These are phyloP conservation scores for Agrilus cyanescens DNA, from an alignment of 2,888 invertebrate species.

Conservation along the genomic window DNA sequence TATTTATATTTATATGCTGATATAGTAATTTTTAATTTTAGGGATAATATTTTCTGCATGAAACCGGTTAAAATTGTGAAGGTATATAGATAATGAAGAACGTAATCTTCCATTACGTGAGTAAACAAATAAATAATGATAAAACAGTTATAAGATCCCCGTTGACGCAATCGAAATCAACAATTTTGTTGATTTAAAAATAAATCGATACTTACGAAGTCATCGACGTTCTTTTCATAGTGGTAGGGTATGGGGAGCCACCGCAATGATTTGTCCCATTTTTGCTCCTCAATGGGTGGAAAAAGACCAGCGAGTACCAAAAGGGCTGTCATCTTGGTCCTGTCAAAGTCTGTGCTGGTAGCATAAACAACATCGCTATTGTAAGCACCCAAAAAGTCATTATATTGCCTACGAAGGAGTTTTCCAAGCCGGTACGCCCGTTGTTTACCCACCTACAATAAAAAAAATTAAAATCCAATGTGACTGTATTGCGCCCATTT, in stretches of 20 bases:
- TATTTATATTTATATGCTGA: too few species aligned
- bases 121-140: too few species aligned
- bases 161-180: neutral
- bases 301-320: conserved; percentile 57
- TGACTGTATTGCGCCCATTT: too few species aligned
- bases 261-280: conserved; percentile 36
- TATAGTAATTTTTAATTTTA: too few species aligned
- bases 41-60: too few species aligned
- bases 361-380: conserved; percentile 35
- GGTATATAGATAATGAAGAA: too few species aligned
- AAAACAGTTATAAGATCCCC: neutral
- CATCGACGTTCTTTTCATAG: conserved; percentile 22
- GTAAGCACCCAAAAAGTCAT: conserved; percentile 34
- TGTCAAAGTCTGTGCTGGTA: conserved; percentile 55
- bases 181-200: neutral
- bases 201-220: conserved; percentile 22
- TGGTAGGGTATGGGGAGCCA: conserved; percentile 51
- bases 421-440: conserved; percentile 34
- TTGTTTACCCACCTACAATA: conserved; percentile 33
- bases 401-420: conserved; percentile 31
- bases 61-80: too few species aligned
- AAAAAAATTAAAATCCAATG: neutral
- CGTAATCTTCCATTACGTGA: too few species aligned
- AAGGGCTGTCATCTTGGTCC: conserved; percentile 64
- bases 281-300: conserved; percentile 41